Conservation (phyloP, 1,140 invertebrate genomes). For the Euura lappo region DNA sequence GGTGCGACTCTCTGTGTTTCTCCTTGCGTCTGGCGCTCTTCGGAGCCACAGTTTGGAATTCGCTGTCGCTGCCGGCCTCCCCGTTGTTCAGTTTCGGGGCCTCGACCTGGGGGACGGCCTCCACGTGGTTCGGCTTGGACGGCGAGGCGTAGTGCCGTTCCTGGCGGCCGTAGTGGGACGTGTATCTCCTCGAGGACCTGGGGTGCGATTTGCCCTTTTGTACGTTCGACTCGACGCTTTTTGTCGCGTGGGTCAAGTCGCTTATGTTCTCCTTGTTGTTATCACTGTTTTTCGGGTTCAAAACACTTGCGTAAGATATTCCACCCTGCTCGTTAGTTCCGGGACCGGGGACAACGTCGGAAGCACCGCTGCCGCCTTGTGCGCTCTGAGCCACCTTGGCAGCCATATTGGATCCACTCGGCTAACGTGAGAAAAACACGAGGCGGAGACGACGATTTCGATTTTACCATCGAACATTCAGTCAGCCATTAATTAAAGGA, state of each 20-base stretch:
- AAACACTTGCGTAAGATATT: slow-evolving; percentile 60
- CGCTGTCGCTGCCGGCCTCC: slow-evolving; percentile 45
- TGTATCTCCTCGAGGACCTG: slow-evolving; percentile 20
- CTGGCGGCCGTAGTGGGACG: neutral
- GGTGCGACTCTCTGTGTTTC: slow-evolving; percentile 39
- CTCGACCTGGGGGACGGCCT: neutral
- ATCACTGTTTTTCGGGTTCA: slow-evolving; percentile 55
- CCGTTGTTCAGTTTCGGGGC: slow-evolving; percentile 37
- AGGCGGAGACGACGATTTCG: slow-evolving; percentile 29
- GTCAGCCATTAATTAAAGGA: neutral
- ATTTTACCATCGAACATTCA: neutral
- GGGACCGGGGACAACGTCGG: slow-evolving; percentile 25
- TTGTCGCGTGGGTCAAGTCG: slow-evolving; percentile 23
- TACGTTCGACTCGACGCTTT: slow-evolving; percentile 11
- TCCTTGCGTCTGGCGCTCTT: slow-evolving; percentile 57
- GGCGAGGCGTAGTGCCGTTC: neutral
- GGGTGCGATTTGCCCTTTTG: slow-evolving; percentile 37
- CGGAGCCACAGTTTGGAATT: slow-evolving; percentile 55
- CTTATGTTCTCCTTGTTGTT: slow-evolving; percentile 62
- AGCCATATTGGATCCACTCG: slow-evolving; percentile 47
- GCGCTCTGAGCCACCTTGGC: slow-evolving; percentile 42
- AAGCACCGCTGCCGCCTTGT: slow-evolving; percentile 39
- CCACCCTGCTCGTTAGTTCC: slow-evolving; percentile 38
- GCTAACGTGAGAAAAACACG: slow-evolving; percentile 39
- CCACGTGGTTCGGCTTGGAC: slow-evolving; percentile 17